phyloP scores from a whole-genome alignment of 2,113 vertebrate genomes.

The Manacus vitellinus region DNA sequence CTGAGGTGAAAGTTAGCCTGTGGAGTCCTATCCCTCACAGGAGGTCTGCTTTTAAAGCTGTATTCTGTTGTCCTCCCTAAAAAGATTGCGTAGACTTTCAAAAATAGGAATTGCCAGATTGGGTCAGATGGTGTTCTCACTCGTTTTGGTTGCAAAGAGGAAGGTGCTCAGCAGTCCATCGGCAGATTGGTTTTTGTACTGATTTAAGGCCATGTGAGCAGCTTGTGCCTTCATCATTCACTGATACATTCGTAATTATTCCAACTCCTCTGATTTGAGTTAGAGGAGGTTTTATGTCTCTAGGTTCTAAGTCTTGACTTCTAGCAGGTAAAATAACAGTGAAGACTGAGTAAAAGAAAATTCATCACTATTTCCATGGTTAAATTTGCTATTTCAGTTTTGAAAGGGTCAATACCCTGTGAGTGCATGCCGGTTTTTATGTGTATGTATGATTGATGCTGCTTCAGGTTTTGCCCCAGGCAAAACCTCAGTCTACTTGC shows the following conservation, averaged over 20 bases:
- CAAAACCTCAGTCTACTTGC: conserved; percentile 4
- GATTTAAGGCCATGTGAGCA: background rate
- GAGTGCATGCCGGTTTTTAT: background rate
- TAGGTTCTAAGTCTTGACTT: background rate
- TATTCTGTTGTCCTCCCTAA: background rate
- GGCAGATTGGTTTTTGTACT: background rate
- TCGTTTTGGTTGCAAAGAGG: background rate
- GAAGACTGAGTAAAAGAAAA: background rate
- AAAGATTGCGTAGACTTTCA: background rate
- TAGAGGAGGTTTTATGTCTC: background rate
- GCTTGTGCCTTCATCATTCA: background rate
- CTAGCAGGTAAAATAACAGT: background rate
- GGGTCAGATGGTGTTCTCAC: background rate
- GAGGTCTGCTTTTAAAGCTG: background rate
- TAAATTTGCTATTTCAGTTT: background rate
- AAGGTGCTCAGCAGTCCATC: background rate
- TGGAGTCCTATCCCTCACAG: background rate
- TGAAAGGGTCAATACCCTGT: background rate
- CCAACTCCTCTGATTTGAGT: background rate
- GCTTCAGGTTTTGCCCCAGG: conserved; percentile 24
- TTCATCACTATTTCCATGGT: background rate
- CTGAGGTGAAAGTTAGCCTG: background rate
- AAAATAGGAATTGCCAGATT: background rate
- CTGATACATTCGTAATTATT: background rate
- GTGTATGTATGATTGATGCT: background rate